A percentile compares a stretch with the other conserved stretches of the same genome.
These are phyloP conservation scores for Invenusta paracnida DNA, from an alignment of 2,888 invertebrate genomes.

Conservation along the genomic window DNA sequence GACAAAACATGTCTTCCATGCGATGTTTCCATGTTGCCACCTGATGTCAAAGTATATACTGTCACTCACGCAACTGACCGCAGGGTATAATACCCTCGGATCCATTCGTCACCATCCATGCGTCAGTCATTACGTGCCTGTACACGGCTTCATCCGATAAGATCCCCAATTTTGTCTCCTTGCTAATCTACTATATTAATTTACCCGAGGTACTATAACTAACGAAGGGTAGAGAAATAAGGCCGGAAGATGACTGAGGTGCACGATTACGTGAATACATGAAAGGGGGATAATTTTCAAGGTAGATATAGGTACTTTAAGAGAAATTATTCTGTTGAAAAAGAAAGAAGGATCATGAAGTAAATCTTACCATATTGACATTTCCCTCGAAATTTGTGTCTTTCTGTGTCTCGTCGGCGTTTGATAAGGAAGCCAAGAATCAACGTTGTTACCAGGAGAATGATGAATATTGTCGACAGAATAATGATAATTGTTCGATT, in stretches of 20 bases:
- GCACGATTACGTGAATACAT: too few species aligned
- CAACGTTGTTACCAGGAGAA: constrained; percentile 15
- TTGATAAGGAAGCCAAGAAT: constrained; percentile 21
- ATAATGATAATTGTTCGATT: constrained; percentile 24
- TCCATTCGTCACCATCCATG: too few species aligned
- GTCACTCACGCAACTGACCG: background rate
- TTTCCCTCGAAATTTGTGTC: constrained; percentile 9
- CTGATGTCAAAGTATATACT: background rate
- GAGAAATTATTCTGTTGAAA: background rate
- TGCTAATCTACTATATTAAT: too few species aligned
- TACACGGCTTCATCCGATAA: too few species aligned
- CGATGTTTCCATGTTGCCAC: constrained; percentile 18
- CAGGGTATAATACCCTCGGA: background rate
- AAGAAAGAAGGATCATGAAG: background rate
- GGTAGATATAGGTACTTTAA: background rate
- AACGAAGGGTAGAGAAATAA: too few species aligned
- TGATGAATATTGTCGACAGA: constrained; percentile 9
- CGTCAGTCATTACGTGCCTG: too few species aligned
- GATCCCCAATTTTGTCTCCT: too few species aligned
- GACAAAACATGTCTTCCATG: background rate
- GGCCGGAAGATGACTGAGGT: too few species aligned
- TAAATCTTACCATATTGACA: constrained; percentile 20
- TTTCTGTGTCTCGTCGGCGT: constrained; percentile 15
- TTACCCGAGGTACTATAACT: too few species aligned
- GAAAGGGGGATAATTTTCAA: too few species aligned